Evolutionary conservation across 1,140 invertebrate genomes (phyloP), one percentile per base, ranked within the genome.

Genomic region (Oscheius sp.): DNA sequence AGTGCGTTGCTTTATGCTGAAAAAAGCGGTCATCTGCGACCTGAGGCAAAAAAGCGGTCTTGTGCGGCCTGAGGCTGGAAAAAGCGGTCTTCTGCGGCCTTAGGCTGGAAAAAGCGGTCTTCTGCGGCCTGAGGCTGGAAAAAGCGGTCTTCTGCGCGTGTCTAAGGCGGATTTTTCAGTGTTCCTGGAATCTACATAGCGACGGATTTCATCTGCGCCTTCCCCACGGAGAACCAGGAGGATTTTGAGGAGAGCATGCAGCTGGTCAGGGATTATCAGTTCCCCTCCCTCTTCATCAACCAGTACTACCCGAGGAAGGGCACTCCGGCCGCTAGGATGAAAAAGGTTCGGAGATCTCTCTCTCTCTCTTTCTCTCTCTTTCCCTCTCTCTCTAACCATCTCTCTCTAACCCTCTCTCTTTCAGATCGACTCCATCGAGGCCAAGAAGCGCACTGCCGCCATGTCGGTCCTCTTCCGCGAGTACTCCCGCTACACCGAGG

Each of bases 141-240:
- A 45, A 45, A 45, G 18, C 18, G 15, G 18, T 45, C 42, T 18
- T 45, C 15, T 45, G 42, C 23, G 18, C 23, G 15, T 45, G 0
- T 15, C 18, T 45, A 45, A 15, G 42, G 23, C 42, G 18, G 18
- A 49, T 52, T 18, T 75, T 81, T 62, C 73, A 92, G 91, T 78
- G 91, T 95, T 2, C 90, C 91, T 0, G 90, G 90, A 2, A 89
- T 97, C 7, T 97, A 93, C 1, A 93, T 99, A 79, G 95, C 94
- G 0, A 99, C 96, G 0, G 96, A 99, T 85, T 92, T 99, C 36
- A 99, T 99, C 80, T 97, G 95, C 86, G 96, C 95, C 0, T 99
- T 97, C 86, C 96, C 96, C 0, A 96, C 93, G 2, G 96, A 99
- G 88, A 97, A 92, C 0, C 90, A 92, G 26, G 84, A 88, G 77